phyloP scores from a whole-genome alignment of 2,888 invertebrate species.

The Oxyteleia sp. region DNA sequence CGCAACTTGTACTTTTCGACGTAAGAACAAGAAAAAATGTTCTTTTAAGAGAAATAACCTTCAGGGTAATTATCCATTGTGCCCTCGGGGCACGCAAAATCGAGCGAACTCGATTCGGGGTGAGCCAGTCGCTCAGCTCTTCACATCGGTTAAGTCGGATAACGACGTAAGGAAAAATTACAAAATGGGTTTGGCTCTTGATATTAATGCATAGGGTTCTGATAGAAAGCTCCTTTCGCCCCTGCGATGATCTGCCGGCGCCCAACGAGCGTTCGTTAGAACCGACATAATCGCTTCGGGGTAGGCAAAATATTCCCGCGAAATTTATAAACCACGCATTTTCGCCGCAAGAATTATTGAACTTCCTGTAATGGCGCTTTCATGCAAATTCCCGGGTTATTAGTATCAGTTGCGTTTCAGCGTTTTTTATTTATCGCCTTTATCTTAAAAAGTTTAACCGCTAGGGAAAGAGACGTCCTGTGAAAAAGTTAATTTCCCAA shows the following conservation, averaged over 20 bases:
- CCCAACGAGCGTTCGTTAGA: slow-evolving; percentile 71
- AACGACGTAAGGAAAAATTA: slow-evolving; percentile 75
- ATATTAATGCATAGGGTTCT: slow-evolving; percentile 73
- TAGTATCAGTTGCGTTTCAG: slow-evolving; percentile 46
- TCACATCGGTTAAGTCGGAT: slow-evolving; percentile 69
- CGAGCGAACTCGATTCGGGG: slow-evolving; percentile 56
- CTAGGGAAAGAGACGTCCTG: too few relatives aligned
- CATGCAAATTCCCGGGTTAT: slow-evolving; percentile 51
- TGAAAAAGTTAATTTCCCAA: too few relatives aligned
- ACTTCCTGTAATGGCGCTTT: slow-evolving; percentile 64
- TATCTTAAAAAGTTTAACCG: slow-evolving; percentile 37
- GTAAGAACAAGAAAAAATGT: slow-evolving; percentile 42
- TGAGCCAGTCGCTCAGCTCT: slow-evolving; percentile 33
- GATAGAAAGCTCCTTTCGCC: slow-evolving; percentile 69
- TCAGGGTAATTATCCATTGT: slow-evolving; percentile 71
- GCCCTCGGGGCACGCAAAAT: slow-evolving; percentile 58
- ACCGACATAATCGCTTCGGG: slow-evolving; percentile 68
- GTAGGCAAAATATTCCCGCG: slow-evolving; percentile 60
- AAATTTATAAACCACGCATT: slow-evolving; percentile 63
- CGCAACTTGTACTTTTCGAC: not conserved
- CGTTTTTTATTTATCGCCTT: slow-evolving; percentile 58
- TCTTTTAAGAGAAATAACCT: too few relatives aligned
- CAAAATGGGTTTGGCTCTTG: slow-evolving; percentile 70
- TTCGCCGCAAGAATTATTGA: slow-evolving; percentile 58
- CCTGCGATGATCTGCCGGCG: slow-evolving; percentile 65